Conservation (phyloP, 2,113 vertebrate species). For the Apistogramma diplotaenia region DNA sequence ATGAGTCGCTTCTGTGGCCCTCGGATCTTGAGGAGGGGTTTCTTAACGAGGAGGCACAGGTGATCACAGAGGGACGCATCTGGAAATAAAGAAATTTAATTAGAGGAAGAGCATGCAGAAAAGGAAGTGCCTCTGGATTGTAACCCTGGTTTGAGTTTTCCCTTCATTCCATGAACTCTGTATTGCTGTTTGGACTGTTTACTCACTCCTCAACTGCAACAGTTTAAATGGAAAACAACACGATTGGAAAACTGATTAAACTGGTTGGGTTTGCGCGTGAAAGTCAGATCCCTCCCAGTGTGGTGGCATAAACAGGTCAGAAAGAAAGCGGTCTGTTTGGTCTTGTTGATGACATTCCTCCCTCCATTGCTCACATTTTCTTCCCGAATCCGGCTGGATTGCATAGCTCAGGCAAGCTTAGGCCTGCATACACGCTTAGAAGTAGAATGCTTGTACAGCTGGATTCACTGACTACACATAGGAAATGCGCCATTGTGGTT, state of each 20-base stretch:
- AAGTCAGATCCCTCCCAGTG: conserved; percentile 26
- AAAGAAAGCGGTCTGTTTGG: conserved; percentile 70
- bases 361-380: conserved; percentile 79
- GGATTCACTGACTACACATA: conserved; percentile 39
- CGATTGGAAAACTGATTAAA: conserved; percentile 37
- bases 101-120: background rate
- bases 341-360: conserved; percentile 80
- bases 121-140: background rate
- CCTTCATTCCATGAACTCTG: background rate
- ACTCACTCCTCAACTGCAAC: background rate
- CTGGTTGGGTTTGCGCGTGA: conserved; percentile 51
- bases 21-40: conserved; percentile 56
- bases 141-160: background rate
- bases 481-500: conserved; percentile 33
- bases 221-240: background rate
- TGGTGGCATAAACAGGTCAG: conserved; percentile 63
- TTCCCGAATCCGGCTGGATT: conserved; percentile 74
- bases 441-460: conserved; percentile 23
- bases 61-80: conserved; percentile 82
- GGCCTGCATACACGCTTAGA: conserved; percentile 60
- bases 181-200: background rate
- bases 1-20: conserved; percentile 50
- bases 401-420: conserved; percentile 76
- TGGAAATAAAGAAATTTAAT: conserved; percentile 18
- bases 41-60: conserved; percentile 71